Evolutionary conservation across 2,888 invertebrate genomes (phyloP).

Genomic region (Pasiphila rectangulata): DNA sequence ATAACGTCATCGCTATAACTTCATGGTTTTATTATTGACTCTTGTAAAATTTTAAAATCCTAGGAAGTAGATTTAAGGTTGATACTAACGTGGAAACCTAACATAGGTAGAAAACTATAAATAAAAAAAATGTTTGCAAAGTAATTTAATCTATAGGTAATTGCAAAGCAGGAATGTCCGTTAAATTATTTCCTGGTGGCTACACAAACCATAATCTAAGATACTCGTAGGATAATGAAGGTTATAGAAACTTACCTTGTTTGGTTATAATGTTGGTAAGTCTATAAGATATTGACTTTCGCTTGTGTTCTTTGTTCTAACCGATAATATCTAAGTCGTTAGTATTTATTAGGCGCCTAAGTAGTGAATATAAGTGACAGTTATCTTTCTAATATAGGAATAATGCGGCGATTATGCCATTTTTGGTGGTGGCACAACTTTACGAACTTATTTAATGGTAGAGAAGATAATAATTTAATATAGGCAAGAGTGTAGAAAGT

Average conservation of each 20-base stretch:
- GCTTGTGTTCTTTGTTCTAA: conserved; percentile 17
- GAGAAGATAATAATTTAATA: no score
- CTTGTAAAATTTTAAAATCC: no score
- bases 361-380: conserved; percentile 10
- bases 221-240: conserved; percentile 17
- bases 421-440: neutral
- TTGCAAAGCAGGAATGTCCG: conserved; percentile 8
- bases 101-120: conserved; percentile 3
- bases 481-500: no score
- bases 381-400: conserved; percentile 4
- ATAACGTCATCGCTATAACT: neutral
- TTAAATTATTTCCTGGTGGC: conserved; percentile 19
- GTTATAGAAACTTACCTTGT: conserved; percentile 19
- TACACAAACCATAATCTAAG: conserved; percentile 11
- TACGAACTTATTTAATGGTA: conserved; percentile 1
- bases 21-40: no score
- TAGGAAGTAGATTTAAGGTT: no score
- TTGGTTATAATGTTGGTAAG: conserved; percentile 12
- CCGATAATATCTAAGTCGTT: conserved; percentile 13
- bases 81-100: neutral
- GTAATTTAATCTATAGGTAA: conserved; percentile 13
- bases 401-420: conserved; percentile 5
- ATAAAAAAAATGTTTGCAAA: conserved; percentile 14
- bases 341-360: conserved; percentile 10
- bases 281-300: conserved; percentile 14